Evolutionary conservation across 2,113 vertebrate species (phyloP).

Genomic region (Hassar affinis): DNA sequence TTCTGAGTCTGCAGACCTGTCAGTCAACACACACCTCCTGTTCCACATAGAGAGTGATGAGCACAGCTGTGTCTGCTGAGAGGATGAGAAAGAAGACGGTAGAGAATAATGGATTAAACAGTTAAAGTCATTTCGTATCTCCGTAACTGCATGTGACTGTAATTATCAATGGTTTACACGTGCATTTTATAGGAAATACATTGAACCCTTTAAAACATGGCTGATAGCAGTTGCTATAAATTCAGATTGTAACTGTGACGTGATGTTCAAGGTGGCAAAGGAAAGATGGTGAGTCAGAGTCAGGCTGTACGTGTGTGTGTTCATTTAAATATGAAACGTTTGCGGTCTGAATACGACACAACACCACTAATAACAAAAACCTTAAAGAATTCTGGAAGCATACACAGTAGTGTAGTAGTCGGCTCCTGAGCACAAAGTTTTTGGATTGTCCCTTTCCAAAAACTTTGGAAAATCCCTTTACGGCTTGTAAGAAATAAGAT

Average conservation of each 20-base stretch:
- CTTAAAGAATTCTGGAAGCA: neutral
- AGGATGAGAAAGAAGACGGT: neutral
- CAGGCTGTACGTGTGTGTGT: neutral
- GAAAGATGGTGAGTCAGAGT: neutral
- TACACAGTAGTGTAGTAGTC: neutral
- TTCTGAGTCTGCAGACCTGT: constrained; percentile 52
- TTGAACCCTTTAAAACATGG: neutral
- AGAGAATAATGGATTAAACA: constrained; percentile 9
- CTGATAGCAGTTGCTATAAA: constrained; percentile 1
- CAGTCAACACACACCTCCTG: constrained; percentile 43
- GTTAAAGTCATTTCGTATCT: neutral
- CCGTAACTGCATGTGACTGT: constrained; percentile 13
- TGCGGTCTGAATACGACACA: neutral
- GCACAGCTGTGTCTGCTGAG: constrained; percentile 43
- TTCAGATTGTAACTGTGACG: neutral
- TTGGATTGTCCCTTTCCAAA: too few relatives aligned
- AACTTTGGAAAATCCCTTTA: constrained; percentile 7
- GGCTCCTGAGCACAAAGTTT: neutral
- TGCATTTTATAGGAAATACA: constrained; percentile 3
- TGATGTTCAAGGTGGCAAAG: neutral
- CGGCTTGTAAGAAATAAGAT: neutral
- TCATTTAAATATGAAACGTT: neutral
- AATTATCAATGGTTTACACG: constrained; percentile 5
- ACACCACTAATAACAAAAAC: neutral
- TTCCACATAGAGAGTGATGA: constrained; percentile 21